Conservation (phyloP, 2,797 vertebrate genomes). For the Falco rusticolus region DNA sequence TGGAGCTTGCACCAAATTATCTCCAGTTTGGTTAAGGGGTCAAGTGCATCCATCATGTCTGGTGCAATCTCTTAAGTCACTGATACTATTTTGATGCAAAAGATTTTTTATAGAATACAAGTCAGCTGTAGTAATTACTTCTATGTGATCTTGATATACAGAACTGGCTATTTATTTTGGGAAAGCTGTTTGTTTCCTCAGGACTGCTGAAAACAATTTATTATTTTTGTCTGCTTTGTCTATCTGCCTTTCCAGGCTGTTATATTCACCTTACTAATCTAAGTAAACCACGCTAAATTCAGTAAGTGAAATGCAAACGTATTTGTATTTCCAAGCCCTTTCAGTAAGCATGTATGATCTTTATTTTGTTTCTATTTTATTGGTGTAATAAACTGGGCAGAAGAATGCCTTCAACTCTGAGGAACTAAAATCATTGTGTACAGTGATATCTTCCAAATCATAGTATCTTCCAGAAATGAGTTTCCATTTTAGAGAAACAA, state of each 20-base stretch:
- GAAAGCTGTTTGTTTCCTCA: neutral
- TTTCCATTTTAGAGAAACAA: neutral
- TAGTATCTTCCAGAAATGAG: neutral
- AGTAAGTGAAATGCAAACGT: neutral
- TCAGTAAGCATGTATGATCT: neutral
- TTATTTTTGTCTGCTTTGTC: neutral
- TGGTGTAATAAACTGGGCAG: neutral
- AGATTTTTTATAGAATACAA: constrained; percentile 14
- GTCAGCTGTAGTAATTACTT: constrained; percentile 12
- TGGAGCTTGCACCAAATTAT: neutral
- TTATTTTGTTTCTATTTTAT: neutral
- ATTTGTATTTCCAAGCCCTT: neutral
- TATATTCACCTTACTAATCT: neutral
- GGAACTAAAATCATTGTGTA: neutral
- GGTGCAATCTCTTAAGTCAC: neutral
- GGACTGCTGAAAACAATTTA: neutral
- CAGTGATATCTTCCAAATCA: neutral
- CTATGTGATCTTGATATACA: neutral
- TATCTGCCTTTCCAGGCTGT: neutral
- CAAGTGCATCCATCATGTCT: rapidly evolving
- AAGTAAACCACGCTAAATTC: neutral
- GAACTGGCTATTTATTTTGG: constrained; percentile 6
- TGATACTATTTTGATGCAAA: neutral
- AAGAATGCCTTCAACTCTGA: neutral
- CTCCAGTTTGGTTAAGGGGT: neutral